Conservation (phyloP, 2,797 vertebrate genomes). For the Enteromius afrohamiltoni region DNA sequence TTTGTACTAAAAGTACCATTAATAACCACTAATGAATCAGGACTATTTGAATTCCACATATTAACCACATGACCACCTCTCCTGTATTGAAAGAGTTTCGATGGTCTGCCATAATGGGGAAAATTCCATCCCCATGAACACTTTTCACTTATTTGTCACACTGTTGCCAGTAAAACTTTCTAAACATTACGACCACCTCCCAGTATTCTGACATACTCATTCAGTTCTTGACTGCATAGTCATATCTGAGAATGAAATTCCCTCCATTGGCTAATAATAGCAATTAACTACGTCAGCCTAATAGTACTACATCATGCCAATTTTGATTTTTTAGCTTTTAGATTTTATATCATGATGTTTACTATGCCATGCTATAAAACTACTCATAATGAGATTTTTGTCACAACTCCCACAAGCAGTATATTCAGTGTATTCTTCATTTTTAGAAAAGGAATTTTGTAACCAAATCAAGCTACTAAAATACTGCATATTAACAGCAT, state of each 20-base stretch:
- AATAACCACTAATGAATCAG: not conserved
- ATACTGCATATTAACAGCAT: not conserved
- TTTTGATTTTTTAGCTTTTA: not conserved
- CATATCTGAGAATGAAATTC: not conserved
- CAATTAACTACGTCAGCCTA: not conserved
- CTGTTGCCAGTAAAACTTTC: not conserved
- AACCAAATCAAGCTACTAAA: not conserved
- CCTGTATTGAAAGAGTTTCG: not conserved
- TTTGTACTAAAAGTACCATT: not conserved
- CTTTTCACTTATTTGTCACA: not conserved
- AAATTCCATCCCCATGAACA: not conserved
- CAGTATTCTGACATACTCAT: not conserved
- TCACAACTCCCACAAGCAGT: not conserved
- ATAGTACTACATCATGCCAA: not conserved
- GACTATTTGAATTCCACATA: not conserved
- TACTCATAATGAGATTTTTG: not conserved
- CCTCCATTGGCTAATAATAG: not conserved
- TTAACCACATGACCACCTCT: constrained; percentile 21
- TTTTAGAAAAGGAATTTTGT: not conserved
- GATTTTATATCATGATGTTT: not conserved
- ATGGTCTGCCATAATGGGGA: not conserved
- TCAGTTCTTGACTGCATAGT: constrained; percentile 10
- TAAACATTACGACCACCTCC: not conserved
- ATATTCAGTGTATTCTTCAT: not conserved
- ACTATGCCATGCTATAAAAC: not conserved